These are phyloP conservation scores for Sigmodon hispidus DNA, from an alignment of 2,113 vertebrate species.

Conservation along the genomic window DNA sequence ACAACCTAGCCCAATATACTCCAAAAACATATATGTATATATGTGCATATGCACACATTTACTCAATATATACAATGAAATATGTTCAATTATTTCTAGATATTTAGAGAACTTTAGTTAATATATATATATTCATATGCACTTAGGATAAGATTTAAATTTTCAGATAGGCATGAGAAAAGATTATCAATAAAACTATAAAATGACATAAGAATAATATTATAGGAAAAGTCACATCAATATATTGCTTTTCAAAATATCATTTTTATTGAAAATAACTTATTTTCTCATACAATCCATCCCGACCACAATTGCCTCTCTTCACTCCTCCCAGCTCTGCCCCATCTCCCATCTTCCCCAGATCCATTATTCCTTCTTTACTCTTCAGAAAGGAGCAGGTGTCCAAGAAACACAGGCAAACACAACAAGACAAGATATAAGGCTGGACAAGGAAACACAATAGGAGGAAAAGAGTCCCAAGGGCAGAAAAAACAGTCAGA, in stretches of 20 bases:
- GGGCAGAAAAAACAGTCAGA: neutral
- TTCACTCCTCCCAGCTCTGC: neutral
- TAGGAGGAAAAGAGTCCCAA: neutral
- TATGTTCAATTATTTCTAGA: neutral
- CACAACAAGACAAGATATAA: neutral
- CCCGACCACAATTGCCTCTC: neutral
- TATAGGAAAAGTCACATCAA: neutral
- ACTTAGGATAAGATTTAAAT: neutral
- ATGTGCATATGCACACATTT: neutral
- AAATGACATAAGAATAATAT: too few species aligned
- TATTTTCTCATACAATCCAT: neutral
- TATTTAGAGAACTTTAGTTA: neutral
- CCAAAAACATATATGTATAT: neutral
- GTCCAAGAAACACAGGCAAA: neutral
- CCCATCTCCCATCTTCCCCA: accelerated
- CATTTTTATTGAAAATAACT: neutral
- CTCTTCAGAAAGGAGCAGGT: neutral
- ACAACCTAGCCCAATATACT: neutral
- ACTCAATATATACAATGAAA: neutral
- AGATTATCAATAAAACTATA: neutral
- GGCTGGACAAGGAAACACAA: neutral
- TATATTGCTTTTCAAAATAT: neutral
- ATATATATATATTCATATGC: neutral
- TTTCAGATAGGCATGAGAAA: neutral
- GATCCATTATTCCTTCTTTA: neutral